Conservation (phyloP, 2,888 invertebrate species). For the Thalpophila matura region DNA sequence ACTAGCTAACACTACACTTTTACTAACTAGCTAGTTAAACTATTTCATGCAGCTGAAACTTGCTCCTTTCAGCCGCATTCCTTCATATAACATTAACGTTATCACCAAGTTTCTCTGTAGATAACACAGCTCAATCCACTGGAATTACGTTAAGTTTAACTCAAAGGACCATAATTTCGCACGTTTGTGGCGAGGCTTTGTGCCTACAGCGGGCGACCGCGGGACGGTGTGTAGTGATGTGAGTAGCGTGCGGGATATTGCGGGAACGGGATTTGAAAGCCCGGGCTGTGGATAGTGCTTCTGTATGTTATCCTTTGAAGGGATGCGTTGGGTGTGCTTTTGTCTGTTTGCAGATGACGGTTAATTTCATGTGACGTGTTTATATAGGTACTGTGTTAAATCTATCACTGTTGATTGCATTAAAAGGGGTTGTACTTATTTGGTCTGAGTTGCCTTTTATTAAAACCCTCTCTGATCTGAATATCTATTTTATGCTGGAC, state of each 20-base stretch:
- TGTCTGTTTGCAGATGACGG: slow-evolving; percentile 21
- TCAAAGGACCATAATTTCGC: slow-evolving; percentile 61
- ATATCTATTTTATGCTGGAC: neutral
- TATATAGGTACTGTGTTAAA: neutral
- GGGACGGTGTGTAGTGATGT: slow-evolving; percentile 39
- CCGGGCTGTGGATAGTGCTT: slow-evolving; percentile 8
- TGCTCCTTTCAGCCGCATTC: slow-evolving; percentile 43
- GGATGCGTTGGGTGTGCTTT: slow-evolving; percentile 10
- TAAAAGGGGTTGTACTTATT: neutral
- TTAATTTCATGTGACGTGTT: slow-evolving; percentile 8
- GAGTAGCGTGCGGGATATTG: slow-evolving; percentile 22
- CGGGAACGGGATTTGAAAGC: slow-evolving; percentile 38
- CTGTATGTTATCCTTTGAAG: slow-evolving; percentile 35
- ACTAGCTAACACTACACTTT: too few species aligned
- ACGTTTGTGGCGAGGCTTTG: slow-evolving; percentile 55
- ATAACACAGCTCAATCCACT: slow-evolving; percentile 44
- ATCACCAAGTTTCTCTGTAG: slow-evolving; percentile 45
- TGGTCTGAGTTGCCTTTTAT: neutral
- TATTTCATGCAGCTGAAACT: slow-evolving; percentile 5
- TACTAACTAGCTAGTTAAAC: neutral
- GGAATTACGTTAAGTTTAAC: slow-evolving; percentile 59
- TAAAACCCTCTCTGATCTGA: neutral
- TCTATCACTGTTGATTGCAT: neutral
- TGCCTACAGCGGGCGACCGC: slow-evolving; percentile 41
- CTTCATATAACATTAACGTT: slow-evolving; percentile 36